Percentiles rank a stretch among this genome's conserved stretches.
Evolutionary conservation across 2,888 invertebrate genomes (phyloP).

Genomic region (Drosophila mimetica): DNA sequence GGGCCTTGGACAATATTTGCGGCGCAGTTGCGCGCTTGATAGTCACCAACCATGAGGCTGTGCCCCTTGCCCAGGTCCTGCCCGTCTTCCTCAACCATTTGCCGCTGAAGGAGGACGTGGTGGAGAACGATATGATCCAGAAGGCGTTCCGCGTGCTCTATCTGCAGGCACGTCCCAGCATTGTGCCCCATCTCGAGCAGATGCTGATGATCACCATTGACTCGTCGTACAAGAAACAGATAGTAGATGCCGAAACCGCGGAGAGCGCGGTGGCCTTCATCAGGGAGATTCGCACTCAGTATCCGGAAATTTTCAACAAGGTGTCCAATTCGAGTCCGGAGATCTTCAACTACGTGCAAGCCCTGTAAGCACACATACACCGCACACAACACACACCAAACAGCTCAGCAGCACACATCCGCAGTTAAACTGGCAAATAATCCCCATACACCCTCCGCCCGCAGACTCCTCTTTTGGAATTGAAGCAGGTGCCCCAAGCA

Average conservation of each 20-base stretch:
- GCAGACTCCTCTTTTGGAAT: not conserved
- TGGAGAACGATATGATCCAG: constrained; percentile 89
- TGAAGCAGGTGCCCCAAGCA: not conserved
- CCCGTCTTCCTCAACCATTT: constrained; percentile 89
- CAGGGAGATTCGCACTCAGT: constrained; percentile 86
- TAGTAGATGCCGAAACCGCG: constrained; percentile 76
- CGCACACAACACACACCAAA: too few relatives aligned
- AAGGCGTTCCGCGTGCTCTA: constrained; percentile 88
- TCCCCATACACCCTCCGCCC: not conserved
- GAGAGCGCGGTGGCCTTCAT: constrained; percentile 85
- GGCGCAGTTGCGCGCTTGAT: constrained; percentile 91
- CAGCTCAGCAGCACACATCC: not conserved
- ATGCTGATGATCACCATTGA: constrained; percentile 86
- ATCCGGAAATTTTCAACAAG: constrained; percentile 86
- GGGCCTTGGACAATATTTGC: constrained; percentile 91
- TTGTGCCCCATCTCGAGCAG: constrained; percentile 85
- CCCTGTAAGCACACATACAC: constrained; percentile 69
- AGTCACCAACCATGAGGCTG: constrained; percentile 86
- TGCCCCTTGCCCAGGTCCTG: constrained; percentile 90
- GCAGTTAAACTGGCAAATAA: not conserved
- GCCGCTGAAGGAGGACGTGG: constrained; percentile 90
- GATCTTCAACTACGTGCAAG: constrained; percentile 78
- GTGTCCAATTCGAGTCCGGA: constrained; percentile 83
- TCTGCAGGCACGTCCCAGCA: constrained; percentile 86
- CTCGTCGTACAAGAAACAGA: constrained; percentile 86